Conservation (phyloP, 2,888 invertebrate species). For the Ormyrus pomaceus region DNA sequence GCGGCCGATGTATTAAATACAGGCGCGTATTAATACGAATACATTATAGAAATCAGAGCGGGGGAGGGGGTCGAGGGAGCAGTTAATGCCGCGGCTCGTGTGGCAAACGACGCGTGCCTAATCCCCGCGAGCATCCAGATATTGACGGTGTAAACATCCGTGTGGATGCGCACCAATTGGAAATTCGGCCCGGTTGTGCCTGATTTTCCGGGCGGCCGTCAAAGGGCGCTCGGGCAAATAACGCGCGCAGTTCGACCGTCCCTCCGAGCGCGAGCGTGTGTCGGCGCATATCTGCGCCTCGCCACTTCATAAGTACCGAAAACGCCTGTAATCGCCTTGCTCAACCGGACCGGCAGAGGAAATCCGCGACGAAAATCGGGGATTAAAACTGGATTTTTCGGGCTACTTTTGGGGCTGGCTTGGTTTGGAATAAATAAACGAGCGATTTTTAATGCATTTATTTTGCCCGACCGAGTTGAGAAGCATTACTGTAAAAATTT, state of each 20-base stretch:
- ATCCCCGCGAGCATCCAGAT: slow-evolving; percentile 57
- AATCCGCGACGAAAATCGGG: too few species aligned
- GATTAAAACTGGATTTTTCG: too few species aligned
- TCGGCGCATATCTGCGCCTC: neutral
- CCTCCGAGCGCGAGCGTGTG: neutral
- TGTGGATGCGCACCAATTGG: slow-evolving; percentile 51
- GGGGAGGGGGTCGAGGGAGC: slow-evolving; percentile 1
- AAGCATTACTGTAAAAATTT: too few species aligned
- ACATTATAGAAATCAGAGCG: neutral
- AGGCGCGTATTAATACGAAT: too few species aligned
- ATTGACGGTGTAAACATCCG: slow-evolving; percentile 62
- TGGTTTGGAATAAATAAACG: too few species aligned
- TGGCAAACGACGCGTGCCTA: slow-evolving; percentile 60
- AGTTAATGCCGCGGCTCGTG: slow-evolving; percentile 54
- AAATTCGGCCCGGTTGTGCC: slow-evolving; percentile 57
- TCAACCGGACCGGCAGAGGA: too few species aligned
- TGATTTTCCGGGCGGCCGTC: slow-evolving; percentile 60
- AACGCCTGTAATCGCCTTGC: neutral
- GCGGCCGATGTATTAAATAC: too few species aligned
- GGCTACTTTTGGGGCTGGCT: too few species aligned
- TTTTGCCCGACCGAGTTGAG: too few species aligned
- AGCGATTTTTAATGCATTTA: neutral
- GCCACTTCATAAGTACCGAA: slow-evolving; percentile 18
- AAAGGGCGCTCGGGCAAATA: slow-evolving; percentile 58
- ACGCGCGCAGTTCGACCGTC: neutral